Percentiles rank a stretch among this genome's conserved stretches.
Evolutionary conservation across 2,888 invertebrate genomes (phyloP).

Genomic region (Tillus elongatus): DNA sequence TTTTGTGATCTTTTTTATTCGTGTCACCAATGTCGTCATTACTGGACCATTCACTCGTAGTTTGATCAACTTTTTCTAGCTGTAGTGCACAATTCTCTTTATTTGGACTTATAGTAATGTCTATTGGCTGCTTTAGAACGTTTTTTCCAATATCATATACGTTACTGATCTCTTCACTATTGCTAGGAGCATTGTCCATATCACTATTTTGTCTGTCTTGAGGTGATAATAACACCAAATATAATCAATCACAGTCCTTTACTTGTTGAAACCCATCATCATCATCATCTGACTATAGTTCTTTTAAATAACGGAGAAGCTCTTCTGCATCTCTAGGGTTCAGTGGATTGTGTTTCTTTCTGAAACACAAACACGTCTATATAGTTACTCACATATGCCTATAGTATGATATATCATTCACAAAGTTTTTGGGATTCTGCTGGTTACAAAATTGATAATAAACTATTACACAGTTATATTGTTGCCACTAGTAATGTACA

Average conservation of each 20-base stretch:
- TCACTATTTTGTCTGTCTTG: neutral
- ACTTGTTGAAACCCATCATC: neutral
- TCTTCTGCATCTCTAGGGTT: no score
- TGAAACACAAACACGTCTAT: no score
- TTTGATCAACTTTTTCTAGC: neutral
- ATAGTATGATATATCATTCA: no score
- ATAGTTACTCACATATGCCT: no score
- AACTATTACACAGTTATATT: no score
- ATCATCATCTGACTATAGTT: neutral
- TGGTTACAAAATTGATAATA: no score
- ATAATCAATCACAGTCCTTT: neutral
- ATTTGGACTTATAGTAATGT: neutral
- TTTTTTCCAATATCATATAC: constrained; percentile 1
- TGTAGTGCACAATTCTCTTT: neutral
- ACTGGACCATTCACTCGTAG: neutral
- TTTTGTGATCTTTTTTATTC: neutral
- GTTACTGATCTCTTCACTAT: neutral
- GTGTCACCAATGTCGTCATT: neutral
- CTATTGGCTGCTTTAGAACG: neutral
- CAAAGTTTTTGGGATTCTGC: no score
- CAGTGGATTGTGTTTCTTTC: no score
- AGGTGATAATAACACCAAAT: constrained; percentile 1
- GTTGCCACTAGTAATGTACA: no score
- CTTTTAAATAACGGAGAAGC: neutral
- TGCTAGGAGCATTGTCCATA: constrained; percentile 1